Evolutionary conservation across 2,888 invertebrate genomes (phyloP).

Genomic region (Andrena haemorrhoa): DNA sequence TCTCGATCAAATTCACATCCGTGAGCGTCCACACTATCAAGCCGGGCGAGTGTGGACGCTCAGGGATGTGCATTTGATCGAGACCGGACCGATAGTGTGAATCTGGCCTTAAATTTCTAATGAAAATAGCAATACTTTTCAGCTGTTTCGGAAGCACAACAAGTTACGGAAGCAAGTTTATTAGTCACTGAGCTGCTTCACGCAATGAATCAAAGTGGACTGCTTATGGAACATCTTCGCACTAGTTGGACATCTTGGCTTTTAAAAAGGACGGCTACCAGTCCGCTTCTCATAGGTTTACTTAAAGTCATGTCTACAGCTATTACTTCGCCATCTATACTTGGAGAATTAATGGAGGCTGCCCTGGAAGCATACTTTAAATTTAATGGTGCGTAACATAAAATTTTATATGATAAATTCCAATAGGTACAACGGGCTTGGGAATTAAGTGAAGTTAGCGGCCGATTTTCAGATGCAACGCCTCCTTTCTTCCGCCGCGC

Average conservation of each 20-base stretch:
- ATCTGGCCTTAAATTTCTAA: too few species aligned
- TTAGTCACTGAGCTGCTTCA: constrained; percentile 86
- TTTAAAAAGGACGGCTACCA: constrained; percentile 85
- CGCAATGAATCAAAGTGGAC: constrained; percentile 83
- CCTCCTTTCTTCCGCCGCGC: too few species aligned
- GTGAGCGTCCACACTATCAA: too few species aligned
- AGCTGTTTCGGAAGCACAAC: constrained; percentile 84
- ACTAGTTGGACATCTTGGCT: constrained; percentile 85
- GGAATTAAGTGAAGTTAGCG: too few species aligned
- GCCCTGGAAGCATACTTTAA: constrained; percentile 86
- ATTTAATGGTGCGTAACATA: constrained; percentile 84
- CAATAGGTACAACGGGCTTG: too few species aligned
- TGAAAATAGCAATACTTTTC: constrained; percentile 40
- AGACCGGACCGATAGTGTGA: too few species aligned
- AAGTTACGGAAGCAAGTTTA: constrained; percentile 85
- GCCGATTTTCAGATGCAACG: too few species aligned
- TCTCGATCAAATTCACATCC: too few species aligned
- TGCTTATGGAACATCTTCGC: constrained; percentile 80
- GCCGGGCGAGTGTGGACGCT: too few species aligned
- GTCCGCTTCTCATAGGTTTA: constrained; percentile 85
- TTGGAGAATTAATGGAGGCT: constrained; percentile 86
- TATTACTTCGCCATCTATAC: constrained; percentile 85
- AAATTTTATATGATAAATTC: not conserved
- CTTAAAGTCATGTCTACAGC: constrained; percentile 85
- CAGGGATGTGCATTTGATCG: too few species aligned